A percentile compares a stretch with the other conserved stretches of the same genome.
Conservation (phyloP, 2,797 vertebrate species). For the Ctenopoma kingsleyae region DNA sequence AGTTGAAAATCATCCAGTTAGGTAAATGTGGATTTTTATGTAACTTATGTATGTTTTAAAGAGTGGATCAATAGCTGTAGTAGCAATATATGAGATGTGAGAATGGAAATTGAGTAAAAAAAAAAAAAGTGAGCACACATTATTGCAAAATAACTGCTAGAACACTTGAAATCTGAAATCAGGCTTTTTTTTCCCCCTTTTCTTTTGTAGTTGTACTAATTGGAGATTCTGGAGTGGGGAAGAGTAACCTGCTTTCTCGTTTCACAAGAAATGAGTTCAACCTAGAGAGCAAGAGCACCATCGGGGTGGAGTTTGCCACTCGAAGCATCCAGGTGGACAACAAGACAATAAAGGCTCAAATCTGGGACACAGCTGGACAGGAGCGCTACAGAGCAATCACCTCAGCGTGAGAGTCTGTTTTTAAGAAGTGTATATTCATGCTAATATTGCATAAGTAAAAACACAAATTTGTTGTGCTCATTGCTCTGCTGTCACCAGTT, state of each 20-base stretch:
- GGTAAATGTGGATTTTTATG: no score
- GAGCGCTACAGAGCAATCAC: constrained; percentile 98
- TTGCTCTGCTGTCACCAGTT: constrained; percentile 77
- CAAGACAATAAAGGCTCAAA: constrained; percentile 97
- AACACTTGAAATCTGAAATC: neutral
- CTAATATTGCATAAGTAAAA: neutral
- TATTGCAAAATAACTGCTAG: neutral
- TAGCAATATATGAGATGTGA: no score
- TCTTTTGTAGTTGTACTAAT: neutral
- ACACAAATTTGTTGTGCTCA: neutral
- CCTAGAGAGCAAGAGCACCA: constrained; percentile 98
- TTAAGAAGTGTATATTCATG: neutral
- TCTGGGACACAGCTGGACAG: constrained; percentile 97
- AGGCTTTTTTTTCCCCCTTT: neutral
- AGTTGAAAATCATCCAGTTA: neutral
- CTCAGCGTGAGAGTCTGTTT: constrained; percentile 89
- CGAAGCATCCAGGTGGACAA: constrained; percentile 97
- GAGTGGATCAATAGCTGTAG: no score
- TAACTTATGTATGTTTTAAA: no score
- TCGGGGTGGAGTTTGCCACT: constrained; percentile 97
- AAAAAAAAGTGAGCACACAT: neutral
- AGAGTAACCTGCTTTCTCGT: no score
- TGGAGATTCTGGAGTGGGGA: no score
- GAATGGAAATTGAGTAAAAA: neutral
- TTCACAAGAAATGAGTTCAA: no score